A percentile compares a stretch with the other conserved stretches of the same genome.
phyloP scores from a whole-genome alignment of 2,113 vertebrate species.

The Chloropsis hardwickii region DNA sequence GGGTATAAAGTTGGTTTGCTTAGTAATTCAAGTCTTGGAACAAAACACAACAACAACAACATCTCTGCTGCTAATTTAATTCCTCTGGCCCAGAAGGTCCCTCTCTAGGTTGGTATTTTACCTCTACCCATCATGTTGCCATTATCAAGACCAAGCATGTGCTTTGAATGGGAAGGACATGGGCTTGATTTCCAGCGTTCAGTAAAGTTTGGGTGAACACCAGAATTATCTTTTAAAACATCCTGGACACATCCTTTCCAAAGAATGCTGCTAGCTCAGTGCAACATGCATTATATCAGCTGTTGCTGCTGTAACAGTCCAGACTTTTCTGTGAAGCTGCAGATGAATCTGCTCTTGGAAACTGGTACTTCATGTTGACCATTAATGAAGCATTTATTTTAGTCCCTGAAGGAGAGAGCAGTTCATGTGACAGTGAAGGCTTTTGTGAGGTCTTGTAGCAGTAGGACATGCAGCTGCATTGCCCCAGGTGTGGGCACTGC shows the following conservation, averaged over 20 bases:
- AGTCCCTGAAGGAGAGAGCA: neutral
- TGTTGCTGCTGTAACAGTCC: neutral
- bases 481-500: neutral
- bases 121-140: neutral
- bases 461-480: neutral
- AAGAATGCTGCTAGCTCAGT: neutral
- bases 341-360: neutral
- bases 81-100: neutral
- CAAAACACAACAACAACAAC: neutral
- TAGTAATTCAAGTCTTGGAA: constrained; percentile 25
- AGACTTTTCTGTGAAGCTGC: neutral
- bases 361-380: neutral
- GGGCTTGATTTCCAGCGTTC: neutral
- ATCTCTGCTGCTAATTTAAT: neutral
- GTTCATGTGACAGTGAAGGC: neutral
- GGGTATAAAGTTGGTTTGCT: constrained; percentile 39
- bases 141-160: neutral
- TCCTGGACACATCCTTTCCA: neutral
- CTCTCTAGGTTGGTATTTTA: neutral
- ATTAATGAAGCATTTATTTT: neutral
- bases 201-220: neutral
- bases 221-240: neutral
- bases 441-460: neutral
- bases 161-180: neutral
- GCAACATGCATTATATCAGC: neutral